A percentile compares a stretch with the other conserved stretches of the same genome.
These are phyloP conservation scores for Drosophila diplacantha DNA, from an alignment of 2,888 invertebrate genomes.

Conservation along the genomic window DNA sequence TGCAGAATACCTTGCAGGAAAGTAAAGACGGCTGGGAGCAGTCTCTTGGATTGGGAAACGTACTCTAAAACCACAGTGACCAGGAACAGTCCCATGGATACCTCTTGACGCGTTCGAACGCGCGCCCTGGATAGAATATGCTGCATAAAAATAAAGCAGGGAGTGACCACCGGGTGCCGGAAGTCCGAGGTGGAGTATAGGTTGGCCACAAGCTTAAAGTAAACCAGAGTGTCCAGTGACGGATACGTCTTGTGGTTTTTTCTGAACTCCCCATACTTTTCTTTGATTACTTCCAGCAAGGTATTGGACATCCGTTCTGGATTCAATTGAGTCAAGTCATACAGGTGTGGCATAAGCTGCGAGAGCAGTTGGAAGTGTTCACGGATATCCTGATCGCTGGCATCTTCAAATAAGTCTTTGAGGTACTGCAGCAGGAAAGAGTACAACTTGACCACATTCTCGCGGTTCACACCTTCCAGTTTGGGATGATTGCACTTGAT, in stretches of 20 bases:
- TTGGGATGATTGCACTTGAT: slow-evolving; percentile 93
- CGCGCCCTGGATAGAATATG: slow-evolving; percentile 85
- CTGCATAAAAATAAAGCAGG: slow-evolving; percentile 88
- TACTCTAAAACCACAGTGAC: slow-evolving; percentile 87
- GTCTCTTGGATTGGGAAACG: slow-evolving; percentile 86
- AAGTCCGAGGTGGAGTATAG: slow-evolving; percentile 95
- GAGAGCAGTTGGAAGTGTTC: slow-evolving; percentile 82
- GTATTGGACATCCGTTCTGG: slow-evolving; percentile 83
- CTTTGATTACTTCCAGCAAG: slow-evolving; percentile 84
- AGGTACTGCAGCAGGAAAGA: slow-evolving; percentile 87
- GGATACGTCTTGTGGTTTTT: slow-evolving; percentile 82
- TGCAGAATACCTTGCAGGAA: slow-evolving; percentile 88
- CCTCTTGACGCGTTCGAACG: slow-evolving; percentile 82
- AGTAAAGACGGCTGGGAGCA: slow-evolving; percentile 88
- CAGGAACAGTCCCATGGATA: slow-evolving; percentile 88
- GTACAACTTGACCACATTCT: slow-evolving; percentile 85
- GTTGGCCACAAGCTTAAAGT: slow-evolving; percentile 87
- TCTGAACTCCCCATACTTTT: slow-evolving; percentile 83
- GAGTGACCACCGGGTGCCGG: slow-evolving; percentile 92
- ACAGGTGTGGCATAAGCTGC: slow-evolving; percentile 80
- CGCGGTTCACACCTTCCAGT: slow-evolving; percentile 87
- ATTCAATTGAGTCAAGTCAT: slow-evolving; percentile 85
- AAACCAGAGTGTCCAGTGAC: slow-evolving; percentile 84
- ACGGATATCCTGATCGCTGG: slow-evolving; percentile 76
- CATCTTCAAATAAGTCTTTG: slow-evolving; percentile 82